These are phyloP conservation scores for Dolichomitus sp. DNA, from an alignment of 2,888 invertebrate species.

Conservation along the genomic window DNA sequence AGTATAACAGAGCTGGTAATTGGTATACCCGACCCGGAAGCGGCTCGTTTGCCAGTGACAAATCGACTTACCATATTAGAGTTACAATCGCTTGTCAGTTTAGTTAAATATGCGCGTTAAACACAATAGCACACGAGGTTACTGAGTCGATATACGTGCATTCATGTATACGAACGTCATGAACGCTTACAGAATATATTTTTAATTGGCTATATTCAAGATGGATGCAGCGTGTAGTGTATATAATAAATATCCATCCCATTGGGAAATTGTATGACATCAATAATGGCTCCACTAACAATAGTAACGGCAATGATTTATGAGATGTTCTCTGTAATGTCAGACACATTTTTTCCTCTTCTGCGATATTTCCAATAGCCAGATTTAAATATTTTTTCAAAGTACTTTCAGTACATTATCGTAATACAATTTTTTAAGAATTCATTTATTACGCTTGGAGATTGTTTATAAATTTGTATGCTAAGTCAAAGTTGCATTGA, in stretches of 20 bases:
- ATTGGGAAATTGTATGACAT: background rate
- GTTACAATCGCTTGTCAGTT: conserved; percentile 65
- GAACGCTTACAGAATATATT: background rate
- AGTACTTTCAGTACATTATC: too few relatives aligned
- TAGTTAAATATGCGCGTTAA: conserved; percentile 59
- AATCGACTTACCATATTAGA: conserved; percentile 68
- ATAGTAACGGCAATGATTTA: conserved; percentile 55
- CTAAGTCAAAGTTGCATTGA: conserved; percentile 62
- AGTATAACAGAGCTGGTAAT: conserved; percentile 59
- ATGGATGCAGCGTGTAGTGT: background rate
- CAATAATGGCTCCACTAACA: background rate
- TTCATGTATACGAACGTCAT: conserved; percentile 10
- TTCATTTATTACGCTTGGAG: too few relatives aligned
- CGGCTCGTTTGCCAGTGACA: conserved; percentile 68
- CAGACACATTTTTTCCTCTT: too few relatives aligned
- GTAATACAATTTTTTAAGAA: too few relatives aligned
- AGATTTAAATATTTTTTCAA: too few relatives aligned
- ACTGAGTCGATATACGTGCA: conserved; percentile 14
- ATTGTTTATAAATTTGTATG: too few relatives aligned
- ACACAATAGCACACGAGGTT: conserved; percentile 41
- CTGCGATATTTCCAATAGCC: too few relatives aligned
- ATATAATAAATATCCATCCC: conserved; percentile 49
- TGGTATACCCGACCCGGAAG: conserved; percentile 65
- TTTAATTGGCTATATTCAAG: conserved; percentile 6
- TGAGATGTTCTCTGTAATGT: too few relatives aligned